phyloP scores from a whole-genome alignment of 2,797 vertebrate species.

The Gobio occitaniae region DNA sequence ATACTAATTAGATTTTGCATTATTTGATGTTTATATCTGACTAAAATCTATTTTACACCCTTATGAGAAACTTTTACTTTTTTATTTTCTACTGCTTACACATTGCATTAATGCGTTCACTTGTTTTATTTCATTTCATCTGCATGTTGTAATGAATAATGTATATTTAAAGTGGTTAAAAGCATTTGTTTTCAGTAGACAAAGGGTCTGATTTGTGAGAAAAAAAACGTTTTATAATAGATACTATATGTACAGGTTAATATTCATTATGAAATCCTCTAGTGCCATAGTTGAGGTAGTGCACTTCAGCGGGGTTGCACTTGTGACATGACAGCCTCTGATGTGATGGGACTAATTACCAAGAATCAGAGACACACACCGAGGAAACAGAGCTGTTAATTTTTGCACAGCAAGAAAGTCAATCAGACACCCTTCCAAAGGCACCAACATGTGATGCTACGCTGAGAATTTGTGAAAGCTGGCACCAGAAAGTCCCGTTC shows the following conservation, averaged over 20 bases:
- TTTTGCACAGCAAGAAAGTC: slow-evolving; percentile 62
- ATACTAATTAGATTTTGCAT: background rate
- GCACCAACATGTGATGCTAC: slow-evolving; percentile 51
- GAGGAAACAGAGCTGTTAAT: slow-evolving; percentile 63
- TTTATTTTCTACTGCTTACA: background rate
- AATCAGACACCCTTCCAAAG: slow-evolving; percentile 59
- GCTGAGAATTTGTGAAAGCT: slow-evolving; percentile 57
- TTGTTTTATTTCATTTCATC: background rate
- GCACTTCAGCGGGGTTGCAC: slow-evolving; percentile 44
- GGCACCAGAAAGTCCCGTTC: slow-evolving; percentile 52
- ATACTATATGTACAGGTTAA: background rate
- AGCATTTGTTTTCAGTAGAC: background rate
- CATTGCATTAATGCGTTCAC: background rate
- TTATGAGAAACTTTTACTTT: background rate
- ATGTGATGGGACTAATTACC: slow-evolving; percentile 64
- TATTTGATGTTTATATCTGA: background rate
- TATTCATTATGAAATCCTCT: slow-evolving; percentile 27
- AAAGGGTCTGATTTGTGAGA: background rate
- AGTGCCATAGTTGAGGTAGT: slow-evolving; percentile 17
- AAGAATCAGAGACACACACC: slow-evolving; percentile 41
- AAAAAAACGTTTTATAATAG: too few relatives aligned
- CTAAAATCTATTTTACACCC: background rate
- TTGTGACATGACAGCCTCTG: slow-evolving; percentile 53
- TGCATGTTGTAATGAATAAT: background rate
- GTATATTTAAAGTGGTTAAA: background rate